Base-by-base conservation (phyloP, 2,797 vertebrate species). In the Muscicapa comitata region DNA sequence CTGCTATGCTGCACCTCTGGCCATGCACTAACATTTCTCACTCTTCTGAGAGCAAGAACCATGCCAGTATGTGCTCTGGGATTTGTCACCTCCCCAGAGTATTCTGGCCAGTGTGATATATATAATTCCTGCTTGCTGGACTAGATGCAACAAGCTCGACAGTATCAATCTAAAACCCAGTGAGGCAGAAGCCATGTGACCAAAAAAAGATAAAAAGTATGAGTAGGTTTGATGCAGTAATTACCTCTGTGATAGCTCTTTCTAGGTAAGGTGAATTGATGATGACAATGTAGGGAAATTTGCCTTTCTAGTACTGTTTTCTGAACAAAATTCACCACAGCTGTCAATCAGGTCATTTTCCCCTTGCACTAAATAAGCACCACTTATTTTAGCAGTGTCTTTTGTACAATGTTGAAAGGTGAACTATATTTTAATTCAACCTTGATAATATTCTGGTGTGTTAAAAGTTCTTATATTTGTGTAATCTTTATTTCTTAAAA, bases 321-420 rank as follows among this genome's bases (percentile, higher is more conserved):
- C 76, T 89, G 95, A 92, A 95, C 68, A 95, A 95, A 92, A 93
- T 80, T 94, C 91, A 80, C 84, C 85, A 75, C 43, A 86, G 76
- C 81, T 93, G 92, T 91, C 95, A 96, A 78, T 97, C 92, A 95
- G 91, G 62, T 54, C 78, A 65, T 82, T 96, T 95, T 78, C 82
- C 29, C 28, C 21, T 94, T 8, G 2, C 6, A 42, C 54, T 88
- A 91, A 96, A 96, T 94, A 91, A 95, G 33, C 47, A 86, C 25
- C 81, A 72, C 87, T 96, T 94, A 89, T 87, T 95, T 96, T 93
- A 94, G 88, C 53, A 42, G 31, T 76, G 47, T 88, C 85, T 95
- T 94, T 92, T 93, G 43, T 80, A 51, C 29, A 66, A 23, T 35
- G 57, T 28, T 94, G 81, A 91, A 93, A 91, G 50, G 50, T 92